Conservation (phyloP, 2,888 invertebrate species). For the Drosophila niveifrons region DNA sequence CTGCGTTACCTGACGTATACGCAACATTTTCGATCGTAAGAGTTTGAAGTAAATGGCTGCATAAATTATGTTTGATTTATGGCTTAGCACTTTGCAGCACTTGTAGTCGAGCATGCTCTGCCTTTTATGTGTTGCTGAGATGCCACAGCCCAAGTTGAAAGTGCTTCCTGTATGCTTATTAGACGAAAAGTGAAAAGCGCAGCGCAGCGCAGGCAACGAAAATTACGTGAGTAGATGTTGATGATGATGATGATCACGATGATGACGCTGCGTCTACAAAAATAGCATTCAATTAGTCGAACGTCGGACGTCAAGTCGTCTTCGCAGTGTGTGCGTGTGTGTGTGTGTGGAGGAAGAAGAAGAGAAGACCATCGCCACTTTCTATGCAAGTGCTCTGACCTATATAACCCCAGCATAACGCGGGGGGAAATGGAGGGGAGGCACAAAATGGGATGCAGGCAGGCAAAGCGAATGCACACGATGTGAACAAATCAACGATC, state of each 20-base stretch:
- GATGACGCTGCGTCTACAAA: constrained; percentile 73
- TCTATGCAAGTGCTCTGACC: constrained; percentile 79
- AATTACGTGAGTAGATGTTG: constrained; percentile 37
- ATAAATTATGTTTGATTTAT: constrained; percentile 4
- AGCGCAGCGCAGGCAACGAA: constrained; percentile 30
- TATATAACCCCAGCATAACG: constrained; percentile 70
- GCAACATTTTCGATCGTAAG: constrained; percentile 21
- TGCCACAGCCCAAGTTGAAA: constrained; percentile 57
- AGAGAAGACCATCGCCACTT: constrained; percentile 55
- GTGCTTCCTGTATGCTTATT: constrained; percentile 80
- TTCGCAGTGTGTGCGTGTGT: constrained; percentile 2
- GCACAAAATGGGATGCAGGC: constrained; percentile 47
- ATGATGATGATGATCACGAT: constrained; percentile 28
- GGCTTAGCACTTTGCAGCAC: constrained; percentile 3
- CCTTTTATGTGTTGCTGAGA: constrained; percentile 22
- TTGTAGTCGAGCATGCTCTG: constrained; percentile 19
- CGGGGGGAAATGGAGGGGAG: constrained; percentile 11
- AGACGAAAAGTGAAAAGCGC: constrained; percentile 77
- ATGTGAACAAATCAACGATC: constrained; percentile 65
- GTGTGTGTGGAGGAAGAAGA: not conserved
- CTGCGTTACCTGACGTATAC: constrained; percentile 62
- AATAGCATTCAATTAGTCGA: constrained; percentile 78
- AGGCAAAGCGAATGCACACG: constrained; percentile 48
- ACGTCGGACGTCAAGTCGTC: constrained; percentile 47
- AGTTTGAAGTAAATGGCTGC: not conserved